Evolutionary conservation across 2,797 vertebrate species (phyloP).

Genomic region (Hoplostethus atlanticus): DNA sequence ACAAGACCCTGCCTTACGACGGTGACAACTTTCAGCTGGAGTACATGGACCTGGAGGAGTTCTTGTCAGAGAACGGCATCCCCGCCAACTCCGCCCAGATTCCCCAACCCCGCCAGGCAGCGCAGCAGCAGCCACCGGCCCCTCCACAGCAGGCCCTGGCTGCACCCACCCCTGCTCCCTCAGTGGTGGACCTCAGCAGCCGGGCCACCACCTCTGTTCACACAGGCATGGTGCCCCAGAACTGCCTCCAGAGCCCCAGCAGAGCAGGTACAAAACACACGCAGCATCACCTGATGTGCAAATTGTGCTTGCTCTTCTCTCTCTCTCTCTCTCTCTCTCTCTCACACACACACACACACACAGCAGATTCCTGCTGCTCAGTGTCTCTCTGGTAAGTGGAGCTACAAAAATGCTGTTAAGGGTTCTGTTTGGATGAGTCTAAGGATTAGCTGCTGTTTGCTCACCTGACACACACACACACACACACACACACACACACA

Average conservation of each 20-base stretch:
- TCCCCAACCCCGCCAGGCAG: slow-evolving; percentile 82
- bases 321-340: background rate
- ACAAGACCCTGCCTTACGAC: slow-evolving; percentile 97
- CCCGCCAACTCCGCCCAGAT: slow-evolving; percentile 90
- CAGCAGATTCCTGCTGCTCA: background rate
- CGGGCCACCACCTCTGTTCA: slow-evolving; percentile 90
- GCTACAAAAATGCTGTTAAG: too few species aligned
- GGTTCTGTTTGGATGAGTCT: too few species aligned
- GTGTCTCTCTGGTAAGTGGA: background rate
- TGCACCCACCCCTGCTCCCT: slow-evolving; percentile 73
- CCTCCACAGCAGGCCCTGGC: slow-evolving; percentile 78
- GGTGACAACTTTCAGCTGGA: slow-evolving; percentile 98
- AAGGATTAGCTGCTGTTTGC: slow-evolving; percentile 3
- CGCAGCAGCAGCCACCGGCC: slow-evolving; percentile 56
- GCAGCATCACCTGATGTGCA: background rate
- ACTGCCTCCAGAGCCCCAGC: slow-evolving; percentile 90
- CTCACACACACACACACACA: background rate
- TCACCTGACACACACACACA: slow-evolving; percentile 19
- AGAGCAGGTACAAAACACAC: slow-evolving; percentile 88
- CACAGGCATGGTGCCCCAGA: slow-evolving; percentile 86
- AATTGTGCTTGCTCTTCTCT: too few species aligned
- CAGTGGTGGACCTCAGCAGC: slow-evolving; percentile 95
- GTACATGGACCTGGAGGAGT: slow-evolving; percentile 99
- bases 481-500: background rate
- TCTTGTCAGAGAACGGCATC: slow-evolving; percentile 97